phyloP scores from a whole-genome alignment of 1,140 invertebrate genomes.

The Drosophila triauraria region DNA sequence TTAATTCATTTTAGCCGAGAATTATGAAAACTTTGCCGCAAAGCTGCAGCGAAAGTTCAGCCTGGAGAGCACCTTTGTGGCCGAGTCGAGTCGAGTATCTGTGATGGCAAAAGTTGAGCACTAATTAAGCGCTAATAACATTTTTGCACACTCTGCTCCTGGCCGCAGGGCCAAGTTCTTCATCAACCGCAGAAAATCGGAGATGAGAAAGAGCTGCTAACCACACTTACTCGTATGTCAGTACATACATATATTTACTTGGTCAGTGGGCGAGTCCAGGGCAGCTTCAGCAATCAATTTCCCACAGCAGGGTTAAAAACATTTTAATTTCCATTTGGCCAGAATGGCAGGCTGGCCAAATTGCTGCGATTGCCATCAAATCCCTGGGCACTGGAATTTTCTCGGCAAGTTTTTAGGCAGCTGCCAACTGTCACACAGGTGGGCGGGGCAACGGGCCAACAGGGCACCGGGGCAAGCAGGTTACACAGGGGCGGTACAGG shows the following conservation, averaged over 20 bases:
- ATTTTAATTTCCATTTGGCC: slow-evolving; percentile 78
- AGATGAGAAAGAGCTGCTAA: slow-evolving; percentile 10
- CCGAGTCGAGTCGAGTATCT: slow-evolving; percentile 30
- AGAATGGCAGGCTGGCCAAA: slow-evolving; percentile 64
- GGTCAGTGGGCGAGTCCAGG: background rate
- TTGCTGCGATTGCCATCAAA: slow-evolving; percentile 73
- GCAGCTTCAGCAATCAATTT: slow-evolving; percentile 52
- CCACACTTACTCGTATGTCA: no score
- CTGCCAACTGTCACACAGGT: slow-evolving; percentile 75
- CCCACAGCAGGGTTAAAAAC: slow-evolving; percentile 55
- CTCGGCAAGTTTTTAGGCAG: slow-evolving; percentile 73
- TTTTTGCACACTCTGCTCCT: slow-evolving; percentile 64
- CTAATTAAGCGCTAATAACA: slow-evolving; percentile 82
- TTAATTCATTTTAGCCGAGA: slow-evolving; percentile 78
- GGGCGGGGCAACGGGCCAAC: slow-evolving; percentile 19
- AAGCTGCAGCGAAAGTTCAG: slow-evolving; percentile 72
- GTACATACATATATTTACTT: slow-evolving; percentile 7
- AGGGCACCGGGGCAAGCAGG: background rate
- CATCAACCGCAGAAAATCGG: slow-evolving; percentile 38
- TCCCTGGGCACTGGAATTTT: slow-evolving; percentile 66
- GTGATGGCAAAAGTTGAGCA: slow-evolving; percentile 68
- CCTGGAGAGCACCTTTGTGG: slow-evolving; percentile 60
- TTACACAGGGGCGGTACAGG: slow-evolving; percentile 14
- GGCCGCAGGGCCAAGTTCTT: slow-evolving; percentile 37
- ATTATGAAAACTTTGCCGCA: slow-evolving; percentile 79